Evolutionary conservation across 1,140 invertebrate genomes (phyloP).

Genomic region (Rhopalosiphum maidis): DNA sequence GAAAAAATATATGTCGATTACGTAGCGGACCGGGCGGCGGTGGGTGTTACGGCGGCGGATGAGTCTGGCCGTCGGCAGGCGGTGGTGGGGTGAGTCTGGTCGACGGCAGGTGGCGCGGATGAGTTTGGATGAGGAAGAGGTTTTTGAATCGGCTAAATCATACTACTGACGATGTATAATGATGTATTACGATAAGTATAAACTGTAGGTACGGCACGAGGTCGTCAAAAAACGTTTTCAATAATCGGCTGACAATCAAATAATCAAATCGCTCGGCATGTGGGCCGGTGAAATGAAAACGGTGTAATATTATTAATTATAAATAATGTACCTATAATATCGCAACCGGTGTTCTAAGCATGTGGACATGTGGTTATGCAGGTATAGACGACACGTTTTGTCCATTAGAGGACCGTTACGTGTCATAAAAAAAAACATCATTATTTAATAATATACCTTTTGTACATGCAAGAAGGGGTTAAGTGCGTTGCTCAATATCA

Average conservation of each 20-base stretch:
- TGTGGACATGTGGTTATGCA: not conserved
- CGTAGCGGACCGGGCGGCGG: too few species aligned
- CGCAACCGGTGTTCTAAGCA: not conserved
- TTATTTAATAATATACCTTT: not conserved
- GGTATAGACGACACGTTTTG: not conserved
- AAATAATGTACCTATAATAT: not conserved
- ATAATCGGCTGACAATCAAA: not conserved
- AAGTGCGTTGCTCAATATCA: not conserved
- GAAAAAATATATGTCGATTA: too few species aligned
- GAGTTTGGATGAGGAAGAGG: too few species aligned
- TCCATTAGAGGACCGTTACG: not conserved
- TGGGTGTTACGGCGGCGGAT: too few species aligned
- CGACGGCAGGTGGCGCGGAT: too few species aligned
- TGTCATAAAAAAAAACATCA: not conserved
- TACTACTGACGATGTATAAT: too few species aligned
- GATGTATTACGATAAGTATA: not conserved
- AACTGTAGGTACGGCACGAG: not conserved
- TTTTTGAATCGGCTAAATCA: too few species aligned
- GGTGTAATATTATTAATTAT: not conserved
- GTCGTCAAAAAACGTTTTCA: slow-evolving; percentile 18
- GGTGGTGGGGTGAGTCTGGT: too few species aligned
- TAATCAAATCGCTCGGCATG: slow-evolving; percentile 35
- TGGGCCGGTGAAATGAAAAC: slow-evolving; percentile 50
- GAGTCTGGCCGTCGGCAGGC: too few species aligned
- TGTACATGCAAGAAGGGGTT: not conserved